Base-by-base conservation (phyloP, 2,888 invertebrate genomes). In the Caenorhabditis angaria region DNA sequence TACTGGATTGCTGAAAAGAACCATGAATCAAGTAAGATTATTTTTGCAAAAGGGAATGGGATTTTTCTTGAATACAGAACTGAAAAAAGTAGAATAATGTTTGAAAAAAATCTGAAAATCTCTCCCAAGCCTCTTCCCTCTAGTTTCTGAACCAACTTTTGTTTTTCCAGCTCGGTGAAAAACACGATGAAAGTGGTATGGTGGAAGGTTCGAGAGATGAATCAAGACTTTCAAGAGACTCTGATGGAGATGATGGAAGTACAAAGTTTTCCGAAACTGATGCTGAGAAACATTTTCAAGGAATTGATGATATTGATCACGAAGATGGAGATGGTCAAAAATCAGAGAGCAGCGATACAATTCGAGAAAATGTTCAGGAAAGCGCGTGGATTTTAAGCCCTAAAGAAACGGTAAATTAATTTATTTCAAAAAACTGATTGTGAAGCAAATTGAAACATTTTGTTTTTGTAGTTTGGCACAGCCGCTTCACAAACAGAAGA, bases 401-500 rank as follows among this genome's bases (percentile, higher is more conserved):
- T 10, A 71, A 65, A 25, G 81, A 81, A 66, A 56, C 61, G 54
- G 81, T 81, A 10, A 55, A 77, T 67, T 8, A 27, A 6, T n/a
- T n/a, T n/a, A n/a, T n/a, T n/a, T n/a, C n/a, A n/a, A 59, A 27
- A 3, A 47, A n/a, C 29, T 4, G 29, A 12, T 57, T 27, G 0
- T 25, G 6, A 18, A 24, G 47, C 41, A 20, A 18, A 18, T 18
- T 29, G 24, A 61, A 53, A 64, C 25, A 18, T 59, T 27, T 18
- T 22, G 35, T 48, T 32, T 53, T 54, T 82, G 63, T 57, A 81
- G 82, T 68, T 81, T 47, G 77, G 64, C 1, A 89, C 89, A 5
- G 89, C 89, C 77, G 88, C 88, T 2, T 88, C 88, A 86, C 92
- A 95, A 86, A 93, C 94, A 1, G 94, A 95, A 87, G 95, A 95